Evolutionary conservation across 2,113 vertebrate species (phyloP), one percentile per base, ranked within the genome.

Genomic region (Psilopsiagon aurifrons): DNA sequence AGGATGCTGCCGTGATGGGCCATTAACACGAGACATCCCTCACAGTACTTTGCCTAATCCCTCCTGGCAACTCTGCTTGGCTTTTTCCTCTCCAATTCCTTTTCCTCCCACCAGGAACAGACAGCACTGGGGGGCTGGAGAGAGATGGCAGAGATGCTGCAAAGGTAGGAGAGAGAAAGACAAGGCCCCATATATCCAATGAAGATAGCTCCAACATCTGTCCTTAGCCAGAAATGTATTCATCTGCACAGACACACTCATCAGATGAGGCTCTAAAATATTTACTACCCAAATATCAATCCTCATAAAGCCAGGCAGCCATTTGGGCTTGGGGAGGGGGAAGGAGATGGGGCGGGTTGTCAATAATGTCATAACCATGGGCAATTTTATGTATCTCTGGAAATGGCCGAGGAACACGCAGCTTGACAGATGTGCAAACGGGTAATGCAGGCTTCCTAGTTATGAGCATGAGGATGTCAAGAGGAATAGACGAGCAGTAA

Each of bases 201-300:
- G 84, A 93, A 94, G 91, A 92, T 4, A 77, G 86, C 74, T 91
- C 89, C 91, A 94, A 94, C 96, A 97, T 97, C 95, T 97, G 97
- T 96, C 96, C 94, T 92, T 79, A 78, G 73, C 89, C 90, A 94
- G 93, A 87, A 95, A 94, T 93, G 92, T 93, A 96, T 94, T 97
- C 95, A 91, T 84, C 70, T 79, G 27, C 95, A 94, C 86, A 96
- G 94, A 95, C 92, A 95, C 86, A 84, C 96, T 96, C 86, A 59
- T 94, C 71, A 74, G 95, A 96, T 92, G 95, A 96, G 94, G 92
- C 91, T 94, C 94, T 96, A 95, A 97, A 96, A 96, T 96, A 97
- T 97, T 97, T 96, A 97, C 95, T 95, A 94, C 83, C 94, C 94
- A 96, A 94, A 95, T 95, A 97, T 97, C 97, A 97, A 97, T 97